Base-by-base conservation (phyloP, 92 coral and sea anemone species). In the Montipora capitata region DNA sequence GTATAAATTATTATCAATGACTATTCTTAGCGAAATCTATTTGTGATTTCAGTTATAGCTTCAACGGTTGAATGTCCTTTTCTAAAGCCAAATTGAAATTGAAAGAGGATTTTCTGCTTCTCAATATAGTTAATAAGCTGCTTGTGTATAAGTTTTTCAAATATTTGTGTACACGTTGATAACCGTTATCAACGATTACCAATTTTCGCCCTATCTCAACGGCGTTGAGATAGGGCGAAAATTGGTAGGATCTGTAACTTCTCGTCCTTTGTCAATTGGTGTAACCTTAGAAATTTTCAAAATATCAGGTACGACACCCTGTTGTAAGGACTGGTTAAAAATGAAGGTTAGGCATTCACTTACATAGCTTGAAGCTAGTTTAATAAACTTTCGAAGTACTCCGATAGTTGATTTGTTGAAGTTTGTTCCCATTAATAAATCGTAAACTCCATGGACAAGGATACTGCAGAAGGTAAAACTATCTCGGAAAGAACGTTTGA, bases 381-480 rank as follows among this genome's bases (percentile, higher is more conserved):
- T 85, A 27, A 27, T 27, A 27, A 27, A 27, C 35, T 73, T 85
- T 91, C 38, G 82, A 85, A 76, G 87, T n/a, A 90, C 18, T 27
- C 1, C 35, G 35, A 27, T 51, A 11, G 90, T 58, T 16, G 84
- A 62, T 35, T 85, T 82, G 48, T 77, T 90, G 12, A 90, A 83
- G 54, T 80, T 84, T 71, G 77, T 51, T 48, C 71, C 73, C 35
- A 27, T 0, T 1, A 27, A 27, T 27, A 27, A 27, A 27, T 27
- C 35, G 35, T 27, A 27, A 27, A 86, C 91, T 65, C 86, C 84
- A 38, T 90, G 82, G 42, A 86, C 77, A 75, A 80, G 67, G 78
- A 80, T 91, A 71, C 85, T 74, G 58, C 94, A 78, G 62, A 91
- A 91, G 78, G 72, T 69, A 87, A 86, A 91, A 49, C 88, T 91